phyloP scores from a whole-genome alignment of 1,140 invertebrate species.

The Drosophila insularis region DNA sequence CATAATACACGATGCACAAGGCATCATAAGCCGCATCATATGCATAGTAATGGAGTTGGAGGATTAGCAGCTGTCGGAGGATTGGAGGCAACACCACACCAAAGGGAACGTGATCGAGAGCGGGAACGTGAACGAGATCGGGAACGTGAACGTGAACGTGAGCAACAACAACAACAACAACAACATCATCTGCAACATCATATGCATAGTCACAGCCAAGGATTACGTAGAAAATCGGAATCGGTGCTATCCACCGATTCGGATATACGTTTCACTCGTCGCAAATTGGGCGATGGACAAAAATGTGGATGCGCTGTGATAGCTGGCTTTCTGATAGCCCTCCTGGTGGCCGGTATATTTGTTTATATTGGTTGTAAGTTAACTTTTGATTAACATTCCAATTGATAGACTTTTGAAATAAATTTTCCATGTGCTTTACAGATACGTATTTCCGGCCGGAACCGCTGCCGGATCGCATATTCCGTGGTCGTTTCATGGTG shows the following conservation, averaged over 20 bases:
- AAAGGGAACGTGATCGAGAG: conserved; percentile 21
- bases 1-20: conserved; percentile 79
- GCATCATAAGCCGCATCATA: conserved; percentile 75
- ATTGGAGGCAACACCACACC: conserved; percentile 38
- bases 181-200: conserved; percentile 54
- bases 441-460: conserved; percentile 91
- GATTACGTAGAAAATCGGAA: conserved; percentile 85
- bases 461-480: conserved; percentile 89
- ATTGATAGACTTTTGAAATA: background rate
- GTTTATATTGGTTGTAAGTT: conserved; percentile 92
- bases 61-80: conserved; percentile 21
- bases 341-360: conserved; percentile 90
- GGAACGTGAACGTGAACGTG: conserved; percentile 16
- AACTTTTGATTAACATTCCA: background rate
- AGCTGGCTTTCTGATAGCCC: conserved; percentile 90
- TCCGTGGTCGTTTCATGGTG: conserved; percentile 90
- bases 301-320: conserved; percentile 92
- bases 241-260: conserved; percentile 92
- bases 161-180: conserved; percentile 12
- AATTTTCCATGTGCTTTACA: conserved; percentile 66
- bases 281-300: conserved; percentile 90
- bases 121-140: conserved; percentile 24
- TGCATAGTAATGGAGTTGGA: conserved; percentile 37
- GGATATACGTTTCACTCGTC: conserved; percentile 92
- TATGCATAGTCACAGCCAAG: conserved; percentile 64